Percentiles rank a stretch among this genome's conserved stretches.
phyloP scores from a whole-genome alignment of 1,140 invertebrate genomes.

The Drosophila tsacasi region DNA sequence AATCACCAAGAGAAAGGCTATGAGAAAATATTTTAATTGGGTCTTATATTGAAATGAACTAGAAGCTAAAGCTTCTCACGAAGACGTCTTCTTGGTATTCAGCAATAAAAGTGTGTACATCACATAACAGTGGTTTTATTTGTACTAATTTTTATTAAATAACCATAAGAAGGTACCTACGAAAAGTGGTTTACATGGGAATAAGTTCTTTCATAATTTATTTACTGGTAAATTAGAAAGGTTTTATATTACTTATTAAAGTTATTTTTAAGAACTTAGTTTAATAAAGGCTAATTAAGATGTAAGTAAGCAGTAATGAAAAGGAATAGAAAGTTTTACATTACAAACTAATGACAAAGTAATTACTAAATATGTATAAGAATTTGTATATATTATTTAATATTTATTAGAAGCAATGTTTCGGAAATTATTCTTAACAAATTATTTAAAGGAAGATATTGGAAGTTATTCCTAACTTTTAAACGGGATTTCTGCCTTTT shows the following conservation, averaged over 20 bases:
- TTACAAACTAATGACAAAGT: not conserved
- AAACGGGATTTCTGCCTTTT: too few species aligned
- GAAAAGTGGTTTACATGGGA: too few species aligned
- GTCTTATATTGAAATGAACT: not conserved
- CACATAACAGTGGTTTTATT: constrained; percentile 1
- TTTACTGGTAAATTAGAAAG: too few species aligned
- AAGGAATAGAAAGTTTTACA: not conserved
- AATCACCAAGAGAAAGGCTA: not conserved
- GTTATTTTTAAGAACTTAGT: too few species aligned
- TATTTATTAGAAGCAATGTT: too few species aligned
- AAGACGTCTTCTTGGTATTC: not conserved
- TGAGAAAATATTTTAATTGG: constrained; percentile 14
- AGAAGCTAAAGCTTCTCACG: not conserved
- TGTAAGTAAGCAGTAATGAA: not conserved
- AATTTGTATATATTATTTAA: too few species aligned
- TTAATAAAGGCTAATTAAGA: not conserved
- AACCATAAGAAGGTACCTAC: not conserved
- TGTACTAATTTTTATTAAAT: not conserved
- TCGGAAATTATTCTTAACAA: too few species aligned
- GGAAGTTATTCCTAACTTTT: too few species aligned
- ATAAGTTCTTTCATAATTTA: too few species aligned
- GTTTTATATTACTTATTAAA: not conserved
- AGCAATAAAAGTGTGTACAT: not conserved
- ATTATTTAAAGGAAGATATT: too few species aligned
- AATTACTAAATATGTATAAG: not conserved